Evolutionary conservation across 2,797 vertebrate species (phyloP).

Genomic region (Adrianichthys oophorus): DNA sequence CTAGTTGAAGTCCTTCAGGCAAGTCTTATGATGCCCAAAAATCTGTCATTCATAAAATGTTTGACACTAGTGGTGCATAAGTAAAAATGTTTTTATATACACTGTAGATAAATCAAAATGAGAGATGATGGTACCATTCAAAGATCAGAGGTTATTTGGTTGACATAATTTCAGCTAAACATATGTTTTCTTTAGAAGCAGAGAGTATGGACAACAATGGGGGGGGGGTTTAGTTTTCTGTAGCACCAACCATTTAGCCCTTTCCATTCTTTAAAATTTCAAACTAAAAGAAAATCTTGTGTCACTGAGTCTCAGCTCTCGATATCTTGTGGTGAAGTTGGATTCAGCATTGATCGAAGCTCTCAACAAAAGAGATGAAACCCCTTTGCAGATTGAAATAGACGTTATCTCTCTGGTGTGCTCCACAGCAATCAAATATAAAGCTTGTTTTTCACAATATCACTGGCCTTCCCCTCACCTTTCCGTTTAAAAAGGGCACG

Average conservation of each 20-base stretch:
- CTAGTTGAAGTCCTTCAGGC: conserved; percentile 43
- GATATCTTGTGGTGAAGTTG: conserved; percentile 51
- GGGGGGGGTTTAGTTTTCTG: conserved; percentile 27
- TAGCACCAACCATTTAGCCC: conserved; percentile 39
- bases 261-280: conserved; percentile 54
- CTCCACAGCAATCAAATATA: conserved; percentile 68
- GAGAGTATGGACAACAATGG: not conserved
- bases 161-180: conserved; percentile 44
- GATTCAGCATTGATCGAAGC: conserved; percentile 68
- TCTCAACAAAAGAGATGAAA: conserved; percentile 69
- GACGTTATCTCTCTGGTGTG: conserved; percentile 57
- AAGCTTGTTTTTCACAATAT: conserved; percentile 69
- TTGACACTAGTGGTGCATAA: conserved; percentile 36
- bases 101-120: conserved; percentile 59
- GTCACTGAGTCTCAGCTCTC: conserved; percentile 47
- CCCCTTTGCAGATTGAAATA: conserved; percentile 54
- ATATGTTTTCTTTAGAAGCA: conserved; percentile 24
- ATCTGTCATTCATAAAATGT: conserved; percentile 26
- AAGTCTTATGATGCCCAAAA: conserved; percentile 46
- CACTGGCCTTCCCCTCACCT: conserved; percentile 39
- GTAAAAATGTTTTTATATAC: conserved; percentile 43
- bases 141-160: conserved; percentile 50
- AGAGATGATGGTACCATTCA: conserved; percentile 42
- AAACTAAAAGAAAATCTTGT: conserved; percentile 57
- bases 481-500: conserved; percentile 63